Percentiles rank a stretch among this genome's conserved stretches.
These are phyloP conservation scores for Macroteleia sp. DNA, from an alignment of 2,888 invertebrate genomes.

Conservation along the genomic window DNA sequence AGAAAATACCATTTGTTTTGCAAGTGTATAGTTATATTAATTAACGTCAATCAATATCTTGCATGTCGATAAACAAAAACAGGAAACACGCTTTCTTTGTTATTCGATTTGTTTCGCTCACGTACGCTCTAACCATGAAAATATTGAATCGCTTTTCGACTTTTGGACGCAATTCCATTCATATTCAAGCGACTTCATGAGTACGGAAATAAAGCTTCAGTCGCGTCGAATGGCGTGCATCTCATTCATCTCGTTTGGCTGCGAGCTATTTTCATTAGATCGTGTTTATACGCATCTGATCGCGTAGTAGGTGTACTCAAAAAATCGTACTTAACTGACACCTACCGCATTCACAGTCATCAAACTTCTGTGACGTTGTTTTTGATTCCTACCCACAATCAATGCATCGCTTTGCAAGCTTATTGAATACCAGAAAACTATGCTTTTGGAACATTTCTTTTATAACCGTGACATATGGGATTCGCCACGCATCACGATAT, in stretches of 20 bases:
- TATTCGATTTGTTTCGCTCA: no score
- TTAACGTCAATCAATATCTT: no score
- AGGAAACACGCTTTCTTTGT: no score
- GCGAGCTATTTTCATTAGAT: slow-evolving; percentile 56
- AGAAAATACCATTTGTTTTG: no score
- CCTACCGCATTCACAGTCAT: slow-evolving; percentile 33
- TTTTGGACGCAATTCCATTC: slow-evolving; percentile 27
- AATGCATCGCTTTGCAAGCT: slow-evolving; percentile 36
- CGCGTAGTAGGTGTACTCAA: slow-evolving; percentile 20
- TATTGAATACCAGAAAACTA: slow-evolving; percentile 44
- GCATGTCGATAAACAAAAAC: no score
- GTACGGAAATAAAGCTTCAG: slow-evolving; percentile 50
- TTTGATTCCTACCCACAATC: slow-evolving; percentile 40
- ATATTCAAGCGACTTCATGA: slow-evolving; percentile 20
- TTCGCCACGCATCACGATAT: not conserved
- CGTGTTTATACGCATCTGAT: slow-evolving; percentile 43
- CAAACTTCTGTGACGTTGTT: slow-evolving; percentile 38
- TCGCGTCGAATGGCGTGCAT: slow-evolving; percentile 45
- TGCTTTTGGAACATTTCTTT: slow-evolving; percentile 30
- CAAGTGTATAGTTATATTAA: no score
- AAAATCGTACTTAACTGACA: slow-evolving; percentile 53
- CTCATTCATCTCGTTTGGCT: slow-evolving; percentile 62
- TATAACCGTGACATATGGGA: slow-evolving; percentile 1
- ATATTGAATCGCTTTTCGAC: slow-evolving; percentile 21
- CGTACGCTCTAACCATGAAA: no score